phyloP scores from a whole-genome alignment of 92 coral and sea anemone genomes.

The Paragorgia papillata region DNA sequence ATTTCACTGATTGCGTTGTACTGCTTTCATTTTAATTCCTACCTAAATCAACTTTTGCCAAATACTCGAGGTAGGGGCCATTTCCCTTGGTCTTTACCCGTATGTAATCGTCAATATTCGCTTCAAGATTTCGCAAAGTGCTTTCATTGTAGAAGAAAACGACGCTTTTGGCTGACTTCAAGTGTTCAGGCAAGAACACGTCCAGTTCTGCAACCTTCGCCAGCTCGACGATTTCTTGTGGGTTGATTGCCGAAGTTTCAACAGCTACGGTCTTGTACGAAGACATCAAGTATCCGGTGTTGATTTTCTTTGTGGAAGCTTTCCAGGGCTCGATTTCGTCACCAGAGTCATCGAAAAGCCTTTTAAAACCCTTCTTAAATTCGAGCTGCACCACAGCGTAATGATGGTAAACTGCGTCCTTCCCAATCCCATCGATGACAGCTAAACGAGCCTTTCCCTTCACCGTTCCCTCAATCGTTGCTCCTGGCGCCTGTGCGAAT shows the following conservation, averaged over 20 bases:
- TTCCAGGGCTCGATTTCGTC: slow-evolving; percentile 89
- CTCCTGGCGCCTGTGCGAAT: not conserved
- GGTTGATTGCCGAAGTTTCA: slow-evolving; percentile 56
- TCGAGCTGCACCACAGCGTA: slow-evolving; percentile 82
- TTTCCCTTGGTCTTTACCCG: slow-evolving; percentile 80
- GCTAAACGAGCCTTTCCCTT: slow-evolving; percentile 9
- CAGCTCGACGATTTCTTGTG: slow-evolving; percentile 49
- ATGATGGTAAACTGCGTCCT: slow-evolving; percentile 21
- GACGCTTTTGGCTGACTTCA: slow-evolving; percentile 36
- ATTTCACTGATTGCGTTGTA: too few relatives aligned
- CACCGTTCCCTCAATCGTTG: slow-evolving; percentile 19
- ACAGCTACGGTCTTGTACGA: slow-evolving; percentile 82
- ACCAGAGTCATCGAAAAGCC: slow-evolving; percentile 75
- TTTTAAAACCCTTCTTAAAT: slow-evolving; percentile 66
- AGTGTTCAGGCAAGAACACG: slow-evolving; percentile 55
- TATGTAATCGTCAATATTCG: slow-evolving; percentile 67
- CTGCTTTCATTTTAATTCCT: too few relatives aligned
- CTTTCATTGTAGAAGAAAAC: slow-evolving; percentile 86
- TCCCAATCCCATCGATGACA: not conserved
- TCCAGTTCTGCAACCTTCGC: slow-evolving; percentile 62
- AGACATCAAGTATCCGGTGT: slow-evolving; percentile 89
- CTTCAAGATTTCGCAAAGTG: slow-evolving; percentile 65
- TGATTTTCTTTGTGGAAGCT: slow-evolving; percentile 87
- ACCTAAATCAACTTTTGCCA: slow-evolving; percentile 45
- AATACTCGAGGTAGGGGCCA: slow-evolving; percentile 78